phyloP scores from a whole-genome alignment of 2,113 vertebrate species.

The Holacanthus passer region DNA sequence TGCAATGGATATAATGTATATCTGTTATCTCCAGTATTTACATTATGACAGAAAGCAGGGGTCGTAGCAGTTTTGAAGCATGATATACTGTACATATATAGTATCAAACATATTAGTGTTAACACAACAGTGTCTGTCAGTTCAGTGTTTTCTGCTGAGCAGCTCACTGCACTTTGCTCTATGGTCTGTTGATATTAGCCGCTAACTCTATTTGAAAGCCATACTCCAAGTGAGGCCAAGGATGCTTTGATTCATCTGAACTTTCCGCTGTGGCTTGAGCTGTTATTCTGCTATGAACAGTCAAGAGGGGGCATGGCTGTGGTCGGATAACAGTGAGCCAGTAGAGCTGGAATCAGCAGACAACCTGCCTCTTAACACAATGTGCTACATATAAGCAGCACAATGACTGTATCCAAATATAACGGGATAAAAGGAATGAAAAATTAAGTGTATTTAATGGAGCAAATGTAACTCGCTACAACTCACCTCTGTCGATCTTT shows the following conservation, averaged over 20 bases:
- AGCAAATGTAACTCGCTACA: neutral
- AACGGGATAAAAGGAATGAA: neutral
- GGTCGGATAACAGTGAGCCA: no score
- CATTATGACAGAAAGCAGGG: no score
- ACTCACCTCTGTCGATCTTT: neutral
- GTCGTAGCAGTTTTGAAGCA: no score
- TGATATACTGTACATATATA: no score
- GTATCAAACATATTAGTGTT: no score
- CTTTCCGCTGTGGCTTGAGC: neutral
- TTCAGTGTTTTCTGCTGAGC: neutral
- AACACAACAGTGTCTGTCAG: neutral
- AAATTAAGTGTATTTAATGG: neutral
- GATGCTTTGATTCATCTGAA: neutral
- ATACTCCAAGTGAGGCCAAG: neutral
- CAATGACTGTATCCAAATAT: neutral
- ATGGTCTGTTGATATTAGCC: no score
- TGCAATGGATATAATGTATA: no score
- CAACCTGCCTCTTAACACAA: neutral
- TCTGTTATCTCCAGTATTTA: no score
- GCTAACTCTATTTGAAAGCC: no score
- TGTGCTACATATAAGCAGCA: neutral
- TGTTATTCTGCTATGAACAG: neutral
- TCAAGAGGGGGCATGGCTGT: neutral
- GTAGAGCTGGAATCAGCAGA: neutral
- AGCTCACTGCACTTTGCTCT: no score